Conservation (phyloP, 2,797 vertebrate species). For the Cetoscarus ocellatus region DNA sequence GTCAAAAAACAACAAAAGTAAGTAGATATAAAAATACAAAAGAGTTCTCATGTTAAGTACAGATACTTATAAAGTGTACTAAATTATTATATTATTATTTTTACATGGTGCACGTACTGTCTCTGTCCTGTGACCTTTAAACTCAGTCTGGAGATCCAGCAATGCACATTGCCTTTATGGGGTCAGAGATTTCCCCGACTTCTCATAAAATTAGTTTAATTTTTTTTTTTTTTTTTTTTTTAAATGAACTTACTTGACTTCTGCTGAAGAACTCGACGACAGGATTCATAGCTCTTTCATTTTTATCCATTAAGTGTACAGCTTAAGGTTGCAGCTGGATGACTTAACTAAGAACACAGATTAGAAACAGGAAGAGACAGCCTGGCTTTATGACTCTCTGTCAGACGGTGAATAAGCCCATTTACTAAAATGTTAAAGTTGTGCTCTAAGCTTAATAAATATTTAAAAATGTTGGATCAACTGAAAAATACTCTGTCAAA, state of each 20-base stretch:
- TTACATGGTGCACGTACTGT: background rate
- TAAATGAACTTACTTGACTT: background rate
- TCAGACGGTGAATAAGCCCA: background rate
- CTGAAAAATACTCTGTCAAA: background rate
- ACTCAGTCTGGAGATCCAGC: background rate
- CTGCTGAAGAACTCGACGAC: background rate
- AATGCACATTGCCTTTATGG: background rate
- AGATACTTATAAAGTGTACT: no score
- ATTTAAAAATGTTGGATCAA: background rate
- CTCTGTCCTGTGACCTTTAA: background rate
- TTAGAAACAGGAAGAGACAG: background rate
- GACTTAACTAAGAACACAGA: background rate
- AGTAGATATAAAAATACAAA: no score
- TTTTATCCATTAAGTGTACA: background rate
- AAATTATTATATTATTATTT: no score
- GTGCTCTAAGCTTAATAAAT: background rate
- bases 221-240: background rate
- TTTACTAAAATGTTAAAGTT: background rate
- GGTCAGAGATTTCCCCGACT: background rate
- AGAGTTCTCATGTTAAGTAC: no score
- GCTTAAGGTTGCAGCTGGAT: background rate
- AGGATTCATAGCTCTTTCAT: background rate
- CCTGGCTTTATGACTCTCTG: background rate
- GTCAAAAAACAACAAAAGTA: no score
- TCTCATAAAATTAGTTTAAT: background rate